phyloP scores from a whole-genome alignment of 2,888 invertebrate species.

The Dynastes maya region DNA sequence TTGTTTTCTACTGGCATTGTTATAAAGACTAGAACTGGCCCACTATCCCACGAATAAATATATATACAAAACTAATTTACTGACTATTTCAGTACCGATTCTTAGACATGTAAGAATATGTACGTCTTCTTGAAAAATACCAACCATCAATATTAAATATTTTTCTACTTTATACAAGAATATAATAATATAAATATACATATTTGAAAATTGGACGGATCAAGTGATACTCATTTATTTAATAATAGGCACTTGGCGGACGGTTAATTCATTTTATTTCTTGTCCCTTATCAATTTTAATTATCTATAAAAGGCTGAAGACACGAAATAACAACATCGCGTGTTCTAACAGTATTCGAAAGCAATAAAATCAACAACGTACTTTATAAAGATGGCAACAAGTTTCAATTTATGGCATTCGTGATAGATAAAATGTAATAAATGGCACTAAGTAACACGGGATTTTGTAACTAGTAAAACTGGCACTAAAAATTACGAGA shows the following conservation, averaged over 20 bases:
- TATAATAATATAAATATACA: slow-evolving; percentile 17
- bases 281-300: slow-evolving; percentile 49
- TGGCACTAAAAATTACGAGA: slow-evolving; percentile 24
- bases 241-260: slow-evolving; percentile 50
- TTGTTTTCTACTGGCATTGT: slow-evolving; percentile 48
- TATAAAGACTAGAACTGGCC: slow-evolving; percentile 52
- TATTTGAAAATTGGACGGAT: slow-evolving; percentile 46
- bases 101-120: slow-evolving; percentile 1
- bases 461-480: slow-evolving; percentile 39
- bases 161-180: slow-evolving; percentile 17
- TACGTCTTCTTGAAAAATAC: slow-evolving; percentile 19
- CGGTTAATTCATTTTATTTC: slow-evolving; percentile 50
- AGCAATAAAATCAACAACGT: slow-evolving; percentile 44
- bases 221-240: slow-evolving; percentile 30
- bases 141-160: slow-evolving; percentile 17
- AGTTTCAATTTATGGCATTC: slow-evolving; percentile 48
- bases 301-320: slow-evolving; percentile 46
- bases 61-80: slow-evolving; percentile 37
- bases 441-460: slow-evolving; percentile 49
- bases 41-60: slow-evolving; percentile 46
- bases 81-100: slow-evolving; percentile 25
- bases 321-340: slow-evolving; percentile 49
- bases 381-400: slow-evolving; percentile 48
- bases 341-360: slow-evolving; percentile 44
- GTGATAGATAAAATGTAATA: slow-evolving; percentile 39